Conservation (phyloP, 2,113 vertebrate genomes). For the Nycticebus coucang region DNA sequence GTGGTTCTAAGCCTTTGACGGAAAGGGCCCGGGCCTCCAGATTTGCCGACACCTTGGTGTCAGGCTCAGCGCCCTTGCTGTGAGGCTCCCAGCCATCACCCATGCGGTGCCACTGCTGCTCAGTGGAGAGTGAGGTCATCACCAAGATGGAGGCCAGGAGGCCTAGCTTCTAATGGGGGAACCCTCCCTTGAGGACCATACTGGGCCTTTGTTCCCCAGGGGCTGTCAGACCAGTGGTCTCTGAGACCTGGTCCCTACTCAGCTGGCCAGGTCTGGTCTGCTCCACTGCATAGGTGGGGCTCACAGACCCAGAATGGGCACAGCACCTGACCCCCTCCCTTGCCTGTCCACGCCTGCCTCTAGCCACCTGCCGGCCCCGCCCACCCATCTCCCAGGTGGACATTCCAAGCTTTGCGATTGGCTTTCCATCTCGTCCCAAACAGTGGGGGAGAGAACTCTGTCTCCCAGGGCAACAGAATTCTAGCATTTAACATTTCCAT, state of each 20-base stretch:
- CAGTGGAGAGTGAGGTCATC: neutral
- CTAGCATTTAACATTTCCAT: neutral
- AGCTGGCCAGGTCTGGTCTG: neutral
- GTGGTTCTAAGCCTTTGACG: neutral
- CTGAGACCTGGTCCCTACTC: fast-evolving
- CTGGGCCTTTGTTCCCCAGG: neutral
- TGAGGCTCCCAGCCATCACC: fast-evolving
- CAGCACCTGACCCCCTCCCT: neutral
- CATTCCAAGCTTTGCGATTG: slow-evolving; percentile 22
- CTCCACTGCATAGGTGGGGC: neutral
- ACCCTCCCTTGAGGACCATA: neutral
- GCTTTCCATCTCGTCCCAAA: slow-evolving; percentile 9
- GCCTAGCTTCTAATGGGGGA: neutral
- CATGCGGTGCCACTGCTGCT: neutral
- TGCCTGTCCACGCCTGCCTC: too few relatives aligned
- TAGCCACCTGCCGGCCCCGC: neutral
- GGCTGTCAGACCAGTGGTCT: neutral
- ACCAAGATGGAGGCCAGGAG: neutral
- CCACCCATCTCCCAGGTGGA: neutral
- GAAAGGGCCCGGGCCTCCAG: neutral
- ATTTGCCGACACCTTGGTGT: neutral
- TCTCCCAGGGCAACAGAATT: slow-evolving; percentile 51
- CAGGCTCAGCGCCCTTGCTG: too few relatives aligned
- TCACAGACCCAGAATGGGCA: neutral
- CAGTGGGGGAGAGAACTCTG: slow-evolving; percentile 29